Conservation (phyloP, 2,888 invertebrate species). For the Kryphioiulus occultus region DNA sequence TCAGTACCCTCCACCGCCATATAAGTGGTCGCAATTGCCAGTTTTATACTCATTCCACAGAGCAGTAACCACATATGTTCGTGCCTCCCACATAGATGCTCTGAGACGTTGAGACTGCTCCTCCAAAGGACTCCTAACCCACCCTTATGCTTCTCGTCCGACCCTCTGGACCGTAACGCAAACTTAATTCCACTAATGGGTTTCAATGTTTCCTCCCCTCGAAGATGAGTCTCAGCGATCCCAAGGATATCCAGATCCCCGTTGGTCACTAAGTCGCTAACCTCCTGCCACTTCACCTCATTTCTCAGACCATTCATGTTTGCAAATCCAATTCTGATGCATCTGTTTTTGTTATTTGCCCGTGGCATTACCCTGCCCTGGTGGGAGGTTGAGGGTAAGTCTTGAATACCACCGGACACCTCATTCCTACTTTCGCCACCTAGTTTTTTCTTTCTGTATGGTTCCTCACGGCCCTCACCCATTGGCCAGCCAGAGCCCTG, state of each 20-base stretch:
- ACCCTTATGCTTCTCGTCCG: background rate
- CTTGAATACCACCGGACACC: too few species aligned
- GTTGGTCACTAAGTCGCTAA: too few species aligned
- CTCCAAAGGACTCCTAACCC: background rate
- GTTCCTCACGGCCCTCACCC: background rate
- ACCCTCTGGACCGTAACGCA: background rate
- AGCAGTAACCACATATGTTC: background rate
- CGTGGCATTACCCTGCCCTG: too few species aligned
- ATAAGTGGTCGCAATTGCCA: background rate
- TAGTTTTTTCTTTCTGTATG: background rate
- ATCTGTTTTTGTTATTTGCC: too few species aligned
- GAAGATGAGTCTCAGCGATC: background rate
- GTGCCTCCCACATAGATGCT: background rate
- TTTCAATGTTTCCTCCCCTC: background rate
- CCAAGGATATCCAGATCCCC: background rate
- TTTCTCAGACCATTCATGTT: background rate
- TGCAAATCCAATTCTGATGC: background rate
- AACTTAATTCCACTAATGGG: background rate
- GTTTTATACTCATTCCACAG: background rate
- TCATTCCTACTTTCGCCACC: background rate
- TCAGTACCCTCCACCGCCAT: background rate
- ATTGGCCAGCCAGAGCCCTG: background rate
- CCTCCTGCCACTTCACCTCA: too few species aligned
- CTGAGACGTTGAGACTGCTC: background rate
- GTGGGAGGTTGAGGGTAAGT: too few species aligned